phyloP scores from a whole-genome alignment of 2,113 vertebrate species.

The Brachionichthys hirsutus region DNA sequence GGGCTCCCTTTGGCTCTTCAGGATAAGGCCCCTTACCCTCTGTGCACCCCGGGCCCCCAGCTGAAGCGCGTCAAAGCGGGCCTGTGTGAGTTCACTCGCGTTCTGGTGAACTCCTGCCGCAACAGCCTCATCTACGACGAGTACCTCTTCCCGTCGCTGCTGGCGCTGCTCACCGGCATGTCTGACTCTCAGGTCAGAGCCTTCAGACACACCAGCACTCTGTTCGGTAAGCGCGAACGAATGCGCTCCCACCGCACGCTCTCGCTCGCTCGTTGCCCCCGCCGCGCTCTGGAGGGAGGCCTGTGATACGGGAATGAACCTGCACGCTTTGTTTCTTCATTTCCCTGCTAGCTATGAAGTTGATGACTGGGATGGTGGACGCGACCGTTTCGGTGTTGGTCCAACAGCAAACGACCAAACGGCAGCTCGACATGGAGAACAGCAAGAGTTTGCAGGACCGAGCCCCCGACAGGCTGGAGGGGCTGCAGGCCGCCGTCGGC shows the following conservation, averaged over 20 bases:
- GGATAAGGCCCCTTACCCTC: slow-evolving; percentile 82
- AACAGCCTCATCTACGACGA: slow-evolving; percentile 84
- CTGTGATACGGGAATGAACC: no score
- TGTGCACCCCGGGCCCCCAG: slow-evolving; percentile 69
- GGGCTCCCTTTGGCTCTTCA: slow-evolving; percentile 41
- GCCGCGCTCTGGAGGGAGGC: no score
- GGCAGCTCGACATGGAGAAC: slow-evolving; percentile 65
- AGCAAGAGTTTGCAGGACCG: slow-evolving; percentile 53
- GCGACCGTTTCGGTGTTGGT: slow-evolving; percentile 62
- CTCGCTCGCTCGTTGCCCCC: no score
- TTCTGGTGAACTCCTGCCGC: slow-evolving; percentile 78
- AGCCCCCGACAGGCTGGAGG: slow-evolving; percentile 66
- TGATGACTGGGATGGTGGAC: slow-evolving; percentile 77
- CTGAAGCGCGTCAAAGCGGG: slow-evolving; percentile 79
- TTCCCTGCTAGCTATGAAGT: slow-evolving; percentile 69
- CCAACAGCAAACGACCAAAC: slow-evolving; percentile 70
- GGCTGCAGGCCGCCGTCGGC: slow-evolving; percentile 61
- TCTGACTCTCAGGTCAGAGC: slow-evolving; percentile 89
- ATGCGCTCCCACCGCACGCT: no score
- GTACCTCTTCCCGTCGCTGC: slow-evolving; percentile 80
- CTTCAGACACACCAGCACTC: slow-evolving; percentile 89
- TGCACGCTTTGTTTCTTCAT: not conserved
- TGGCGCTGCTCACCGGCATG: slow-evolving; percentile 84
- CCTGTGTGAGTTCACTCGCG: slow-evolving; percentile 79
- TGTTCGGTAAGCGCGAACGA: slow-evolving; percentile 85